Evolutionary conservation across 2,797 vertebrate species (phyloP).

Genomic region (Premnoplex brunnescens): DNA sequence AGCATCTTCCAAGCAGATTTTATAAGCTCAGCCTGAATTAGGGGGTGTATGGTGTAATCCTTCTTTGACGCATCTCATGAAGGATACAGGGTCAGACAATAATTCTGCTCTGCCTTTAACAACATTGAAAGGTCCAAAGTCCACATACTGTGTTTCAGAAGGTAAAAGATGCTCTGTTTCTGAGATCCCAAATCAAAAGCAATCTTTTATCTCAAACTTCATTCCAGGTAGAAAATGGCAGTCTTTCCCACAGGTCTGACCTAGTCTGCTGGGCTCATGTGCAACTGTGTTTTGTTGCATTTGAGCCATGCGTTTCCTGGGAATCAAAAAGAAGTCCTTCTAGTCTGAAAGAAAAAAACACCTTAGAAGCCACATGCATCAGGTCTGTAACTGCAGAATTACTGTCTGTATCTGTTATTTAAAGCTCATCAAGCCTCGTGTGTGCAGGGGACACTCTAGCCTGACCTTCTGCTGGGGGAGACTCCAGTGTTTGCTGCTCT

Average conservation of each 20-base stretch:
- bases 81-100: background rate
- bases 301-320: background rate
- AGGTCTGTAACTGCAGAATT: background rate
- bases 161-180: background rate
- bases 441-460: background rate
- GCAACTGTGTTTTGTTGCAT: background rate
- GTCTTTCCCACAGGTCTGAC: background rate
- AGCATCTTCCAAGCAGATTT: background rate
- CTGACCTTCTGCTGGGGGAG: background rate
- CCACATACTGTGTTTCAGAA: background rate
- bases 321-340: background rate
- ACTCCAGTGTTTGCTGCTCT: background rate
- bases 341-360: background rate
- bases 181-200: background rate
- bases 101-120: background rate
- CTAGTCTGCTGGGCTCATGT: background rate
- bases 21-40: accelerated
- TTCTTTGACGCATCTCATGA: background rate
- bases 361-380: background rate
- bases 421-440: background rate
- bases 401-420: background rate
- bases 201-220: background rate
- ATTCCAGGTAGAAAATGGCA: background rate
- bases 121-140: background rate
- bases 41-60: background rate